These are phyloP conservation scores for Sturnus vulgaris DNA, from an alignment of 2,113 vertebrate species.

Conservation along the genomic window DNA sequence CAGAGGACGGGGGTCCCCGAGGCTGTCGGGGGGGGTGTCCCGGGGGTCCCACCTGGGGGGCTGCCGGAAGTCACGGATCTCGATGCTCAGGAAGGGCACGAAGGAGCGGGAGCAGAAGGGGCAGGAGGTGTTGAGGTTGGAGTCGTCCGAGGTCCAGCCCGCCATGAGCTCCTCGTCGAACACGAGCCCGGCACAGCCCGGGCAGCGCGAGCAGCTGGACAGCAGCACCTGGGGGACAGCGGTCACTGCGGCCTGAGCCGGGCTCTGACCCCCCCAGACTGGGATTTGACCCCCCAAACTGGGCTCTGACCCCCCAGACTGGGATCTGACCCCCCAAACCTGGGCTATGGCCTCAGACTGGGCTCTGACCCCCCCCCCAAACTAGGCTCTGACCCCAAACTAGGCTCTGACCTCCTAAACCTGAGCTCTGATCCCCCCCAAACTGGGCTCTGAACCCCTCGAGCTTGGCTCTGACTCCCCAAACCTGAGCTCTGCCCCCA, in stretches of 20 bases:
- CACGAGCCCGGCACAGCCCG: constrained; percentile 72
- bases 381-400: no score
- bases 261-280: no score
- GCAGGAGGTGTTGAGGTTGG: constrained; percentile 91
- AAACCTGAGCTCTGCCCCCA: neutral
- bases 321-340: no score
- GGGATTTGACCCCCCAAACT: no score
- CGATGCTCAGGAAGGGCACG: constrained; percentile 87
- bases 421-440: no score
- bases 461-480: neutral
- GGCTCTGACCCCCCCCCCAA: no score
- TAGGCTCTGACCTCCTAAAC: no score
- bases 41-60: neutral
- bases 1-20: neutral
- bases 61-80: constrained; percentile 80
- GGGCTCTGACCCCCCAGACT: no score
- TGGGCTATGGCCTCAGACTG: no score
- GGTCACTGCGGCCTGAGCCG: no score
- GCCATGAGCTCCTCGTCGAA: constrained; percentile 97
- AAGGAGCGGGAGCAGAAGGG: constrained; percentile 86
- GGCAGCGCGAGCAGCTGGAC: constrained; percentile 76
- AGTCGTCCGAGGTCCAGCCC: constrained; percentile 92
- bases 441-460: no score
- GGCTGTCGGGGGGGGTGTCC: no score
- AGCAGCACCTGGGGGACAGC: constrained; percentile 64